Percentiles rank a stretch among this genome's conserved stretches.
Evolutionary conservation across 2,888 invertebrate genomes (phyloP).

Genomic region (Cyrtodaria siliqua): DNA sequence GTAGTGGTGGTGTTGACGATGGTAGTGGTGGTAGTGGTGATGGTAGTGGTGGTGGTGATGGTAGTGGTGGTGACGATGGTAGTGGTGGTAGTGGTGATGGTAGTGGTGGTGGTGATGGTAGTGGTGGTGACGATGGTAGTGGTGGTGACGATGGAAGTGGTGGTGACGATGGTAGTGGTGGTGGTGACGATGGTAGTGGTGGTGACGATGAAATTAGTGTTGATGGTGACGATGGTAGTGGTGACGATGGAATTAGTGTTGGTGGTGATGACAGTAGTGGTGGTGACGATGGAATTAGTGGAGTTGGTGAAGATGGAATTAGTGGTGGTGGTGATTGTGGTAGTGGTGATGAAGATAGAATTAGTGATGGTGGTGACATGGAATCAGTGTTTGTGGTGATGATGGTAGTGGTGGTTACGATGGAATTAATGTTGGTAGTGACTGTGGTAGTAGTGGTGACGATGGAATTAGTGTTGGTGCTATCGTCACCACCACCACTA

Average conservation of each 20-base stretch:
- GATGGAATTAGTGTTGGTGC: too few species aligned
- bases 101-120: background rate
- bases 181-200: conserved; percentile 9
- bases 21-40: background rate
- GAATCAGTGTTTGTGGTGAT: background rate
- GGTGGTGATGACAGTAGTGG: too few species aligned
- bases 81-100: background rate
- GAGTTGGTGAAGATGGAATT: conserved; percentile 6
- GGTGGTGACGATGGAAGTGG: background rate
- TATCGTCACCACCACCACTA: too few species aligned
- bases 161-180: background rate
- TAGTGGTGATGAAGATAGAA: background rate
- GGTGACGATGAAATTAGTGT: background rate
- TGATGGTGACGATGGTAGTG: background rate
- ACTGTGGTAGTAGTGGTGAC: background rate
- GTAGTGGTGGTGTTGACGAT: conserved; percentile 1
- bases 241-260: too few species aligned
- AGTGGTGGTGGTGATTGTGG: conserved; percentile 15
- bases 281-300: conserved; percentile 2
- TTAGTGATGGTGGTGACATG: conserved; percentile 1
- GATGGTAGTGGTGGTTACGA: too few species aligned
- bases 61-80: background rate
- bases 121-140: background rate
- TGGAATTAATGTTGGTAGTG: background rate
- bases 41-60: background rate